Base-by-base conservation (phyloP, 2,113 vertebrate species). In the Ptilorrhoa leucosticta region DNA sequence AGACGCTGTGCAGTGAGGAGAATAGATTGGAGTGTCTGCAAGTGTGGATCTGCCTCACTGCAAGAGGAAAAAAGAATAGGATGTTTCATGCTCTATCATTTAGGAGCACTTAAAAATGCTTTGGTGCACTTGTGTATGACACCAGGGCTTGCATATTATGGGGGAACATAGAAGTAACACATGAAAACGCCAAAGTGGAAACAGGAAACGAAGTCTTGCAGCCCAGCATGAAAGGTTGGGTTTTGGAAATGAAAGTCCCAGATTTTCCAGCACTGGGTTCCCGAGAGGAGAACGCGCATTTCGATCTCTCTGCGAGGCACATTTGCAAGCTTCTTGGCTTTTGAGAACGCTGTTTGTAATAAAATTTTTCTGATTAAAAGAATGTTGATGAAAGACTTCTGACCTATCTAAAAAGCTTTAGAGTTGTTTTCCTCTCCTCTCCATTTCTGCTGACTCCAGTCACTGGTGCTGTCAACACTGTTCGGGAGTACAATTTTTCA, bases 401-500 rank as follows among this genome's bases (percentile, higher is more conserved):
- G 76, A 92, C 56, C 76, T 33, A 70, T 85, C 76, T 70, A 44
- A 83, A 83, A 90, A 51, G 22, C 56, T 63, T 80, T 28, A 47
- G 88, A 58, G 88, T 71, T 47, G n/a, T 84, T 95, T 94, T 71
- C 54, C 40, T 94, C 42, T 81, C 63, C 72, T 87, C 54, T 87
- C 24, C 0, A 0, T 90, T 94, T 94, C 73, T 95, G 93, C 94
- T 94, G 93, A 93, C 61, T 94, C 31, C 57, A 64, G 65, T 47
- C 83, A 40, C 69, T 64, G 4, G 20, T 11, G 56, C 95, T 95
- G 93, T 92, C 93, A 94, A 2, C 89, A 37, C 54, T 44, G 19
- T 28, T 89, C 51, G 88, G 85, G n/a, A 92, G 70, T 39, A 28
- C 73, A n/a, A 76, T 97, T 97, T 87, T 65, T 92, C 79, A 91